These are phyloP conservation scores for Syngnathus typhle DNA, from an alignment of 2,113 vertebrate genomes.

Conservation along the genomic window DNA sequence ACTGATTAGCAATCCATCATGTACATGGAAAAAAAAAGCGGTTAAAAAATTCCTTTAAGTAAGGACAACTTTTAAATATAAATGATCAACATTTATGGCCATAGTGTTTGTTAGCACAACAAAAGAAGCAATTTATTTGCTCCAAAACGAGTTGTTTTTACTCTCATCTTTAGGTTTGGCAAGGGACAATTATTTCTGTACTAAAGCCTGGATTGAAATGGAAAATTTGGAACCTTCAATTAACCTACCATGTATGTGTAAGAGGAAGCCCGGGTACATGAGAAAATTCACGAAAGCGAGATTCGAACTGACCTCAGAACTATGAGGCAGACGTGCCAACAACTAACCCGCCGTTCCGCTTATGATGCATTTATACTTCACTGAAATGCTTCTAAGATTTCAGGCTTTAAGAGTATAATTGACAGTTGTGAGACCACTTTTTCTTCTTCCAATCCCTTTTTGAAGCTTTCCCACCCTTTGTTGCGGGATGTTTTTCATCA, in stretches of 20 bases:
- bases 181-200: too few species aligned
- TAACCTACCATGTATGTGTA: neutral
- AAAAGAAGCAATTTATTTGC: too few species aligned
- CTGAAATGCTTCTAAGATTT: neutral
- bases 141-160: too few species aligned
- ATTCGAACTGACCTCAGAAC: neutral
- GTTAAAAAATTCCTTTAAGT: too few species aligned
- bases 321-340: neutral
- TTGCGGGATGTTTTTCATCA: conserved; percentile 35
- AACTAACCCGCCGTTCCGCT: neutral
- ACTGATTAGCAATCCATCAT: too few species aligned
- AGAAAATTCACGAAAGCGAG: neutral
- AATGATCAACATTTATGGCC: too few species aligned
- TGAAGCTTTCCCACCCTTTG: conserved; percentile 29
- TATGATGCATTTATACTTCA: neutral
- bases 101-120: too few species aligned
- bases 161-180: too few species aligned
- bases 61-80: too few species aligned
- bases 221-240: neutral
- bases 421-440: conserved; percentile 2
- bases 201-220: too few species aligned
- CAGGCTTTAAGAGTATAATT: neutral
- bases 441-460: conserved; percentile 4
- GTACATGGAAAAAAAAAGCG: too few species aligned
- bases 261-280: neutral